phyloP scores from a whole-genome alignment of 1,140 invertebrate species.

The Achatina immaculata region DNA sequence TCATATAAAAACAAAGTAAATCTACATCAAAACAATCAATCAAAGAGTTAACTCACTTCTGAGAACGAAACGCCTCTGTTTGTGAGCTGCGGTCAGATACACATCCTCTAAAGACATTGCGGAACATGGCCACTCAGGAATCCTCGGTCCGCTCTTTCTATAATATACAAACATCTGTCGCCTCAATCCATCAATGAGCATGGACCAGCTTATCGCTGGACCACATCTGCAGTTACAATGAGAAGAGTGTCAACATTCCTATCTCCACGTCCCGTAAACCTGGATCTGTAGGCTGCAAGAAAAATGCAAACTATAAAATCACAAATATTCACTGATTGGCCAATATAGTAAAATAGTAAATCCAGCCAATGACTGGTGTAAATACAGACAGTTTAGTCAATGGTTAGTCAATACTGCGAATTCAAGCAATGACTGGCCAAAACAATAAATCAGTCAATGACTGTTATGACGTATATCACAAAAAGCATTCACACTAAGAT shows the following conservation, averaged over 20 bases:
- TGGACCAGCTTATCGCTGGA: constrained; percentile 2
- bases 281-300: background rate
- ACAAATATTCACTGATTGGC: too few relatives aligned
- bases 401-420: too few relatives aligned
- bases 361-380: too few relatives aligned
- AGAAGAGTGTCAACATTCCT: background rate
- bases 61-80: constrained; percentile 57
- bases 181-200: background rate
- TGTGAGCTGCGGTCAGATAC: constrained; percentile 65
- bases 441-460: too few relatives aligned
- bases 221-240: background rate
- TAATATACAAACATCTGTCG: background rate
- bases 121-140: constrained; percentile 58
- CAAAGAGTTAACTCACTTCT: constrained; percentile 54
- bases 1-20: too few relatives aligned
- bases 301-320: background rate
- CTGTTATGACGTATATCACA: too few relatives aligned
- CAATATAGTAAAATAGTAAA: too few relatives aligned
- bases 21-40: too few relatives aligned
- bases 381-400: too few relatives aligned
- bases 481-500: too few relatives aligned
- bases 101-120: constrained; percentile 68
- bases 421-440: too few relatives aligned
- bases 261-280: background rate
- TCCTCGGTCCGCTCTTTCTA: constrained; percentile 14